Evolutionary conservation across 2,888 invertebrate genomes (phyloP).

Genomic region (Agrilus mali): DNA sequence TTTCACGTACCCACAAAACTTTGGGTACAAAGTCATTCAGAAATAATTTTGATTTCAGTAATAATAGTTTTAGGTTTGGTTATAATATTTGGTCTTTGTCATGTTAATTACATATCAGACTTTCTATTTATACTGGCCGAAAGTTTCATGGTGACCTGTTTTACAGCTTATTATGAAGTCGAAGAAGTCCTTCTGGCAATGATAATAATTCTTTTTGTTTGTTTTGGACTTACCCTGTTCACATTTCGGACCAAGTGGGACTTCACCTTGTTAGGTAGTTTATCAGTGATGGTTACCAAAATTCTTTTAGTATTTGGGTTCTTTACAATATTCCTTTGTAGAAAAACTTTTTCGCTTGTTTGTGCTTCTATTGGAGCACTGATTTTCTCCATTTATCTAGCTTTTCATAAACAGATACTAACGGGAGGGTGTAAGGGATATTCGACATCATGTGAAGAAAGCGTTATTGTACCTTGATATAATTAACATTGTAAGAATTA

Average conservation of each 20-base stretch:
- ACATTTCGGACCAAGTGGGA: conserved; percentile 4
- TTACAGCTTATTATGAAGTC: not conserved
- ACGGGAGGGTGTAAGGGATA: no score
- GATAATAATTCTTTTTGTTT: conserved; percentile 1
- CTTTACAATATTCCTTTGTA: not conserved
- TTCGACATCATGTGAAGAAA: no score
- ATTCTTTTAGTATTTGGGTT: conserved; percentile 1
- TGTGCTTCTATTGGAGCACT: conserved; percentile 81
- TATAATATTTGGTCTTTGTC: no score
- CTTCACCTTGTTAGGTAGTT: not conserved
- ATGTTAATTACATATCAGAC: no score
- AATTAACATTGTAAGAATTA: not conserved
- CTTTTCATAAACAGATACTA: conserved; percentile 88
- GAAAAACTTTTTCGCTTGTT: conserved; percentile 50
- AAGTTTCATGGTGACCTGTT: not conserved
- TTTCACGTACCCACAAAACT: no score
- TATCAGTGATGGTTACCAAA: not conserved
- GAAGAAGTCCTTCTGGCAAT: conserved; percentile 2
- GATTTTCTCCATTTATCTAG: conserved; percentile 76
- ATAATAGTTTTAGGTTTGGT: no score
- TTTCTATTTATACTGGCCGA: not conserved
- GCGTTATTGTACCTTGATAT: not conserved
- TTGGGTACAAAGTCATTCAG: no score
- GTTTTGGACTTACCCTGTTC: conserved; percentile 1
- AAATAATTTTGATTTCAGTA: no score